These are phyloP conservation scores for Aphaenogaster ashmeadi DNA, from an alignment of 1,140 invertebrate species.

Conservation along the genomic window DNA sequence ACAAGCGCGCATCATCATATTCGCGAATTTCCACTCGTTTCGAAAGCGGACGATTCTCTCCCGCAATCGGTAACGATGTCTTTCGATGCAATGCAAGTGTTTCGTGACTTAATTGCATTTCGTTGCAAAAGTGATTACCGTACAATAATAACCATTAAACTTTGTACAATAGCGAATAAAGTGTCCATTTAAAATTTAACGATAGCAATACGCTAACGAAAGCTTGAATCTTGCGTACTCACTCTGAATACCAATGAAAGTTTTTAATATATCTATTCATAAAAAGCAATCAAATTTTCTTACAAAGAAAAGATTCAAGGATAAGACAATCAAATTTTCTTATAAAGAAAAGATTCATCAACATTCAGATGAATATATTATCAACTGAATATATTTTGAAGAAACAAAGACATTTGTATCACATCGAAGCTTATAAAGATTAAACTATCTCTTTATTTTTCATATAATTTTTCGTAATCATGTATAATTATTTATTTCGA, in stretches of 20 bases:
- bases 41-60: conserved; percentile 26
- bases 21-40: conserved; percentile 39
- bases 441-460: background rate
- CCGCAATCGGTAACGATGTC: conserved; percentile 8
- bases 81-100: background rate
- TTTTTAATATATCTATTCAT: background rate
- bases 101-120: background rate
- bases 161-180: conserved; percentile 10
- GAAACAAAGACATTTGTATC: background rate
- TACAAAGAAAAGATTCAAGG: background rate
- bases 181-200: conserved; percentile 3
- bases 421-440: background rate
- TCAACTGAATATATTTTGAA: background rate
- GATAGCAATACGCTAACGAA: background rate
- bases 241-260: background rate
- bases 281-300: conserved; percentile 16
- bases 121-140: background rate
- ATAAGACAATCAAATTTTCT: conserved; percentile 15
- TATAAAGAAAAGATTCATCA: conserved; percentile 2
- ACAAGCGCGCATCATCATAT: conserved; percentile 25
- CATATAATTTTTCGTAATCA: background rate
- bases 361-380: background rate
- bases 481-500: background rate
- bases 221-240: background rate
- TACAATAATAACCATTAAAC: background rate